Evolutionary conservation across 1,140 invertebrate species (phyloP).

Genomic region (Carcinoscorpius rotundicauda): DNA sequence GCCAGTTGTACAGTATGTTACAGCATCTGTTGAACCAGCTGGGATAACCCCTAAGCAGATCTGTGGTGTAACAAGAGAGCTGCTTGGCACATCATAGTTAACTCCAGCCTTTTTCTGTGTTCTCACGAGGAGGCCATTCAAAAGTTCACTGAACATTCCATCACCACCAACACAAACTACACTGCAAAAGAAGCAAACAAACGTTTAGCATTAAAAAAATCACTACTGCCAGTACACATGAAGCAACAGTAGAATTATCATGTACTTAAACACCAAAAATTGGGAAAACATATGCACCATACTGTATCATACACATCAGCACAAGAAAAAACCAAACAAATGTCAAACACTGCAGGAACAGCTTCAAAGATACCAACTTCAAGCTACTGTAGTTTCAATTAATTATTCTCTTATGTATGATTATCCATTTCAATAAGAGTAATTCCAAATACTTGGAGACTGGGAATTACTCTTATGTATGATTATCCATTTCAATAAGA

Average conservation of each 20-base stretch:
- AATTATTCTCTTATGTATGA: no score
- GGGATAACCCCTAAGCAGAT: constrained; percentile 61
- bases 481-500: no score
- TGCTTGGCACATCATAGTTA: constrained; percentile 46
- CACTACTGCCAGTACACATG: not conserved
- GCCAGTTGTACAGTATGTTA: constrained; percentile 43
- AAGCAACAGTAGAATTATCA: no score
- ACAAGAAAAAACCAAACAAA: not conserved
- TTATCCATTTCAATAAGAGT: no score
- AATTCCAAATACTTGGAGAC: no score
- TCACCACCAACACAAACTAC: constrained; percentile 75
- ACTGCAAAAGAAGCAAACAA: constrained; percentile 31
- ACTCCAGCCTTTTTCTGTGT: constrained; percentile 38
- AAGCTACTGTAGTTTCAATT: no score
- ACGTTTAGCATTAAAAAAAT: not conserved
- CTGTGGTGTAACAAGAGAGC: constrained; percentile 41
- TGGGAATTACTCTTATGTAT: no score
- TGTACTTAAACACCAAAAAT: no score
- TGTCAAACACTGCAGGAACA: no score
- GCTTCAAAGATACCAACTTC: no score
- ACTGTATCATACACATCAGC: not conserved
- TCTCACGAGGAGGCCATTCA: constrained; percentile 55
- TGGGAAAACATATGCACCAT: no score
- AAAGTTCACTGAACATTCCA: constrained; percentile 73
- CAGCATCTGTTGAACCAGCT: constrained; percentile 36